Evolutionary conservation across 2,888 invertebrate species (phyloP).

Genomic region (Cryptops parisi): DNA sequence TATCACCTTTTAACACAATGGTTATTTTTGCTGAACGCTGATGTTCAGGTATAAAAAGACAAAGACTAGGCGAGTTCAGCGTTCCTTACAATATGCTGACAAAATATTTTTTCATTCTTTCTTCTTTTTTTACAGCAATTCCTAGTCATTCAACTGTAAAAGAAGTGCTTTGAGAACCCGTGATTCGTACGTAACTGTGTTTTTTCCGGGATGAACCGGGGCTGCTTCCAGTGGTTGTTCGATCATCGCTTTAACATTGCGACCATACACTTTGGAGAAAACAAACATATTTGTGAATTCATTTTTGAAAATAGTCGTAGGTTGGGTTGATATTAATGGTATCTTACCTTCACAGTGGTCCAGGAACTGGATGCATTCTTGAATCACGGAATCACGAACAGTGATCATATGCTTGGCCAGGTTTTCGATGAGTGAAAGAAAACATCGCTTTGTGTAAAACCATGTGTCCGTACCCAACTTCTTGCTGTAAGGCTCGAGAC

Average conservation of each 20-base stretch:
- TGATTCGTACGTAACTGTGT: slow-evolving; percentile 83
- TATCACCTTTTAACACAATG: too few species aligned
- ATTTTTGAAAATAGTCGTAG: background rate
- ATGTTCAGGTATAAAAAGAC: too few species aligned
- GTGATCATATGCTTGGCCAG: slow-evolving; percentile 79
- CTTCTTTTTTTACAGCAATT: too few species aligned
- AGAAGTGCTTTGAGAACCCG: slow-evolving; percentile 67
- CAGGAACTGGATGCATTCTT: slow-evolving; percentile 74
- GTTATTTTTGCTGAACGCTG: too few species aligned
- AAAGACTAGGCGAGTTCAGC: too few species aligned
- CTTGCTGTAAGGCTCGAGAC: slow-evolving; percentile 82
- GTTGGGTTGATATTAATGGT: background rate
- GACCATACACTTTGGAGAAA: slow-evolving; percentile 54
- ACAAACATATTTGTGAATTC: slow-evolving; percentile 11
- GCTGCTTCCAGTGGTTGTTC: slow-evolving; percentile 64
- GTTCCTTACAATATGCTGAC: too few species aligned
- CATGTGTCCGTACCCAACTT: slow-evolving; percentile 96
- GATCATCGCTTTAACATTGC: slow-evolving; percentile 63
- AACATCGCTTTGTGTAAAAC: slow-evolving; percentile 94
- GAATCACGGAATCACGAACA: slow-evolving; percentile 67
- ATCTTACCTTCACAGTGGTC: slow-evolving; percentile 65
- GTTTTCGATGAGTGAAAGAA: slow-evolving; percentile 82
- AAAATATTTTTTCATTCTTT: too few species aligned
- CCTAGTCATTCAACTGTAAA: slow-evolving; percentile 28
- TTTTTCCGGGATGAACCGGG: slow-evolving; percentile 53